A percentile compares a stretch with the other conserved stretches of the same genome.
phyloP scores from a whole-genome alignment of 2,797 vertebrate genomes.

The Protonibea diacanthus region DNA sequence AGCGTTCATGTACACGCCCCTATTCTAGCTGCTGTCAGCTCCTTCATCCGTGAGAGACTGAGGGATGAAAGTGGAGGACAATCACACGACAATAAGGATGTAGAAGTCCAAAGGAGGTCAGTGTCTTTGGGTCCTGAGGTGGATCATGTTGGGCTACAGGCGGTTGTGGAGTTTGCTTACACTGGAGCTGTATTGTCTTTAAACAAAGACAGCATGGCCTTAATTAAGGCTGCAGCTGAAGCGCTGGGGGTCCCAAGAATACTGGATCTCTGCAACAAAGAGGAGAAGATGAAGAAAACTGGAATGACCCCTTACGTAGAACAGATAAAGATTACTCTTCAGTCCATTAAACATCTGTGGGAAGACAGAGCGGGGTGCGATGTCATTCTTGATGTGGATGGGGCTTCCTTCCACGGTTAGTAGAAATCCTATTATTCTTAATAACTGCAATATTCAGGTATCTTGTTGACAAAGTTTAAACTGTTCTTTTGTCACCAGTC shows the following conservation, averaged over 20 bases:
- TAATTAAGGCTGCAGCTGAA: slow-evolving; percentile 70
- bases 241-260: slow-evolving; percentile 69
- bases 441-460: neutral
- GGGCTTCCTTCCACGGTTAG: slow-evolving; percentile 77
- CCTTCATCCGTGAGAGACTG: slow-evolving; percentile 61
- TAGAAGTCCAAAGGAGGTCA: slow-evolving; percentile 38
- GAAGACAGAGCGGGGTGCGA: slow-evolving; percentile 79
- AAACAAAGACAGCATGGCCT: slow-evolving; percentile 35
- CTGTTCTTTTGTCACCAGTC: slow-evolving; percentile 70
- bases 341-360: slow-evolving; percentile 72
- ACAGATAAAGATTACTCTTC: slow-evolving; percentile 69
- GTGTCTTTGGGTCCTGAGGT: slow-evolving; percentile 71
- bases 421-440: neutral
- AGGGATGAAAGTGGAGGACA: neutral
- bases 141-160: slow-evolving; percentile 69
- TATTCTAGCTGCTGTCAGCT: slow-evolving; percentile 83
- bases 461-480: neutral
- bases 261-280: slow-evolving; percentile 66
- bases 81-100: neutral
- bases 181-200: slow-evolving; percentile 70
- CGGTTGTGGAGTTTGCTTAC: slow-evolving; percentile 85
- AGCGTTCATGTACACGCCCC: slow-evolving; percentile 68
- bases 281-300: slow-evolving; percentile 15
- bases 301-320: slow-evolving; percentile 41
- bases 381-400: slow-evolving; percentile 76